Percentiles rank a stretch among this genome's conserved stretches.
Conservation (phyloP, 2,888 invertebrate species). For the Listrodromus nycthemerus region DNA sequence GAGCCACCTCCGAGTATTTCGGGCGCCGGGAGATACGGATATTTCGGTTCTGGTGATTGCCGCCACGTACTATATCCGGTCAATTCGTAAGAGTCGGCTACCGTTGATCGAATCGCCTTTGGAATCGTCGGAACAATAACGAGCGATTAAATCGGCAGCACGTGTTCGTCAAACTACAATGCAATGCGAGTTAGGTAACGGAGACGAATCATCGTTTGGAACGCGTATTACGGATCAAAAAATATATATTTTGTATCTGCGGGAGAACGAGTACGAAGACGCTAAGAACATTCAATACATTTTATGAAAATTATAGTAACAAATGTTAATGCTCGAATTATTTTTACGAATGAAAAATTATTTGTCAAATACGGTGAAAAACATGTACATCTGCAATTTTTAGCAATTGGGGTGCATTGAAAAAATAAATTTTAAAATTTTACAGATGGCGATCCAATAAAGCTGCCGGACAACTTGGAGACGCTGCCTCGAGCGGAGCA, state of each 20-base stretch:
- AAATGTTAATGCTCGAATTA: no score
- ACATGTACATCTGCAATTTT: no score
- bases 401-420: neutral
- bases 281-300: no score
- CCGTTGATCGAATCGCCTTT: slow-evolving; percentile 7
- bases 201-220: slow-evolving; percentile 39
- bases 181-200: neutral
- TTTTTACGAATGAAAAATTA: no score
- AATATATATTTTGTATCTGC: neutral
- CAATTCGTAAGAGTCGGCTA: slow-evolving; percentile 49
- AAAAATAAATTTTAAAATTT: slow-evolving; percentile 43
- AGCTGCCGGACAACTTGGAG: slow-evolving; percentile 97
- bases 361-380: no score
- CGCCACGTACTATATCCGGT: slow-evolving; percentile 13
- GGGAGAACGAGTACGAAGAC: no score
- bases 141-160: slow-evolving; percentile 32
- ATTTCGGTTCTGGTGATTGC: slow-evolving; percentile 35
- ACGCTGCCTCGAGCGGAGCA: slow-evolving; percentile 97
- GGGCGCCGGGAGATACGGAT: slow-evolving; percentile 19
- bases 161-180: slow-evolving; percentile 21
- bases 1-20: slow-evolving; percentile 51
- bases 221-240: neutral
- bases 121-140: slow-evolving; percentile 33
- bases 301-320: no score
- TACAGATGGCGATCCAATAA: slow-evolving; percentile 95